Evolutionary conservation across 53 echinoderm and acorn worm species (phyloP).

Genomic region (Hippasteria phrygiana): DNA sequence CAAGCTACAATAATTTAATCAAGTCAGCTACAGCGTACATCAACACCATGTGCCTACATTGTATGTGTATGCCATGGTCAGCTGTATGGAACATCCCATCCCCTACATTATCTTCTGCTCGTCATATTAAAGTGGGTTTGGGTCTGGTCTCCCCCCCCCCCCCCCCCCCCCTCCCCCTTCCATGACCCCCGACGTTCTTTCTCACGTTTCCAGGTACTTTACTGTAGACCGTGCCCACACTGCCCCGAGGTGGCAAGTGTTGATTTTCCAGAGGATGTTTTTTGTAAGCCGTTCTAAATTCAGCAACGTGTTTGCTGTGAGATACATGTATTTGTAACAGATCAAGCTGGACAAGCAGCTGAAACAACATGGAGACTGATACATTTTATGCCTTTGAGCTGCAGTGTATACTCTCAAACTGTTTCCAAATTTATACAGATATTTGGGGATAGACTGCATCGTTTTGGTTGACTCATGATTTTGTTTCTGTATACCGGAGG

Average conservation of each 20-base stretch:
- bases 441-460: no score
- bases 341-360: background rate
- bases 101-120: background rate
- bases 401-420: no score
- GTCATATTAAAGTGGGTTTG: background rate
- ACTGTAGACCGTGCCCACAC: background rate
- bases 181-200: no score
- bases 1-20: slow-evolving; percentile 26
- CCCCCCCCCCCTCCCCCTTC: no score
- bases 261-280: background rate
- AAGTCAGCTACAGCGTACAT: background rate
- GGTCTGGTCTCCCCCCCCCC: no score
- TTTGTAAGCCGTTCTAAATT: background rate
- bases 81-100: background rate
- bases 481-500: no score
- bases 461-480: no score
- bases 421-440: no score
- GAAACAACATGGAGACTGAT: background rate
- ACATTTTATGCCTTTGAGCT: no score
- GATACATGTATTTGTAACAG: background rate
- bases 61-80: background rate
- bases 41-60: background rate
- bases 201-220: background rate
- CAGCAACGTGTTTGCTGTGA: background rate
- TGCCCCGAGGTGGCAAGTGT: slow-evolving; percentile 12